Evolutionary conservation across 2,797 vertebrate species (phyloP), one percentile per base, ranked within the genome.

Genomic region (Typhlichthys eigenmanni): DNA sequence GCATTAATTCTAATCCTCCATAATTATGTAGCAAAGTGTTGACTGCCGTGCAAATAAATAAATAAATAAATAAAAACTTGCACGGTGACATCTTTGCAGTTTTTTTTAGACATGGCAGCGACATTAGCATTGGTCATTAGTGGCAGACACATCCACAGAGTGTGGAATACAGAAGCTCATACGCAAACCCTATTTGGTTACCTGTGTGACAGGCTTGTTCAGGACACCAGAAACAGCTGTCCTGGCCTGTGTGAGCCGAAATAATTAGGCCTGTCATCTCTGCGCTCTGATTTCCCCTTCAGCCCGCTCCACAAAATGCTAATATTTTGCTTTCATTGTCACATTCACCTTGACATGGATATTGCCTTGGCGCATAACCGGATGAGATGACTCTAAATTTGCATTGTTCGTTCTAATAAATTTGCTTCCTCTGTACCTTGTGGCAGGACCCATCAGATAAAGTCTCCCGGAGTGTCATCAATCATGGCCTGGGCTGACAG

Each of bases 401-500:
- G 96, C 96, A 99, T 99, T 98, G 97, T 98, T 98, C 95, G 92
- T 98, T 97, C 96, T 98, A 97, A 99, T 99, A 98, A 98, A 99
- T 98, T 96, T 98, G 95, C 96, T 94, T 95, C 92, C 92, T 93
- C 94, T 92, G 93, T 94, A 92, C 91, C 34, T 90, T 89, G 51
- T 96, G 96, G 96, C 96, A 96, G 96, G 93, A 94, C 95, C 96
- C 95, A 98, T 98, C 97, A 98, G 96, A 98, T 98, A 97, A 95
- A 98, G 95, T 96, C 96, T 96, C 95, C 94, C 93, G 74, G 95
- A 96, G 94, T 96, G 96, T 97, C 97, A 98, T 98, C 97, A 97
- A 98, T 99, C 97, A 98, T 93, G 86, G 89, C 89, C 87, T 64
- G 50, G 75, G 88, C 87, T 98, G 97, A 98, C 96, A 97, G 97